Conservation (phyloP, 1,140 invertebrate genomes). For the Melanaphis sacchari region DNA sequence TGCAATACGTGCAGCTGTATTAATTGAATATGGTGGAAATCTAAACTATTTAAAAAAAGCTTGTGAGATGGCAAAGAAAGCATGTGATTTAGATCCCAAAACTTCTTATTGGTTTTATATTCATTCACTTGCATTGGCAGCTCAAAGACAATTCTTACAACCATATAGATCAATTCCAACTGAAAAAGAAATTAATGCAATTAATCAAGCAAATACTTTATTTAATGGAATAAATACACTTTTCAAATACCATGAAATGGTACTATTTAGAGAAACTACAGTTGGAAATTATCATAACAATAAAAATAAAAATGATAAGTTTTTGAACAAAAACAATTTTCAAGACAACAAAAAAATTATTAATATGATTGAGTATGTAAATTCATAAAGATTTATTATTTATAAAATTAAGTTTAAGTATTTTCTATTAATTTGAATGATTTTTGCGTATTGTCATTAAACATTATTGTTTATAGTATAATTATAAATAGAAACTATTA, state of each 20-base stretch:
- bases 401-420: background rate
- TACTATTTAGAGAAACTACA: background rate
- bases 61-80: background rate
- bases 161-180: background rate
- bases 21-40: constrained; percentile 26
- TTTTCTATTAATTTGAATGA: background rate
- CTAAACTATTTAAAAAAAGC: background rate
- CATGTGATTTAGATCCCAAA: constrained; percentile 41
- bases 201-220: constrained; percentile 1
- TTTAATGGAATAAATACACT: background rate
- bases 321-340: background rate
- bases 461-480: background rate
- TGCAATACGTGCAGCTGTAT: background rate
- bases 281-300: background rate
- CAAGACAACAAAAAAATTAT: constrained; percentile 22
- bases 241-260: constrained; percentile 25
- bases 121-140: constrained; percentile 6
- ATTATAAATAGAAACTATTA: background rate
- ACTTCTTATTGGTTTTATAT: constrained; percentile 45
- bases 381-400: background rate
- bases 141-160: background rate
- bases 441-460: background rate
- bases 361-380: constrained; percentile 37
- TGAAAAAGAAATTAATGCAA: constrained; percentile 35
- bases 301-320: constrained; percentile 25